Evolutionary conservation across 1,140 invertebrate species (phyloP), one percentile per base, ranked within the genome.

Genomic region (Pseudomyrmex gracilis): DNA sequence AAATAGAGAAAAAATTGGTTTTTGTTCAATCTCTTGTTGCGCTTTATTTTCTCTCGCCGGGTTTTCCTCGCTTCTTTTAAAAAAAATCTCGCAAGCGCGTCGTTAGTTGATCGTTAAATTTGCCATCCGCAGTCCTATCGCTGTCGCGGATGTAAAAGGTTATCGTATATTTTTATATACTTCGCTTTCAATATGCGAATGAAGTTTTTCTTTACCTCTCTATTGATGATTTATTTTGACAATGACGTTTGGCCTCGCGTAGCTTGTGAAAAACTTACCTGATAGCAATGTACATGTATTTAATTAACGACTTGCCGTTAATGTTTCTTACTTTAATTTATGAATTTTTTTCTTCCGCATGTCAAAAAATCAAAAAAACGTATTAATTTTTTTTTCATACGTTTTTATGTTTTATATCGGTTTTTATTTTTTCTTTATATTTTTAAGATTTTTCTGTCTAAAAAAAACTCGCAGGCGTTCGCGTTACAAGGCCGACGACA

Each of bases 111-210:
- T 61, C 20, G 17, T 58, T 20, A 17, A 15, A 74, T 71, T 60
- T n/a, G 34, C 47, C 24, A 80, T 70, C 45, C 10, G 17, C 20
- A 34, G 34, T 34, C 7, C 5, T 34, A 34, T 34, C 34, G 5
- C 34, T 7, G 34, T 34, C 5, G 17, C 34, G 20, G 34, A 34
- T 7, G 20, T 53, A 70, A 57, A 34, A 70, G 66, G 66, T 80
- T 80, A 80, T 80, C 76, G 55, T 15, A 12, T 47, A 80, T 58
- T 80, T 80, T 70, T 58, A 60, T 34, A 34, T 58, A 34, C 15
- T 67, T n/a, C 10, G 15, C 20, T 68, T 53, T 57, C 47, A 51
- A 63, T 49, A 47, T 24, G 22, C 10, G 15, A 57, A 57, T 24
- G 7, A 12, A 24, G 51, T 58, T 80, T 49, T n/a, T 22, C 10